phyloP scores from a whole-genome alignment of 2,797 vertebrate genomes.

The Simalia tracyae region DNA sequence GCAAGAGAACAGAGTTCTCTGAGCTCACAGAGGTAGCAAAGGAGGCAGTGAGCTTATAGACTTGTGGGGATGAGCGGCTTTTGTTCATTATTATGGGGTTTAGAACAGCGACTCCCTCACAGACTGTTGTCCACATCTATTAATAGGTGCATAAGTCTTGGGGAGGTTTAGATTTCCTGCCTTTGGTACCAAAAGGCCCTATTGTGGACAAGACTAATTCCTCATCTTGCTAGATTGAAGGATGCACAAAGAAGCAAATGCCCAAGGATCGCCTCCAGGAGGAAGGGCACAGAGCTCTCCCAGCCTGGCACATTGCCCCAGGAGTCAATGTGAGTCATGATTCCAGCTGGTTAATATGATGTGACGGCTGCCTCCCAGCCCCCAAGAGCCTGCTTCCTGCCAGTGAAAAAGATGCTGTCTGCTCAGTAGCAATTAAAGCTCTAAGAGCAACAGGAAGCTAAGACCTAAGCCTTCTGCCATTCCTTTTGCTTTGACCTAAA shows the following conservation, averaged over 20 bases:
- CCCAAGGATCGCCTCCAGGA: background rate
- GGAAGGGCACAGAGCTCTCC: background rate
- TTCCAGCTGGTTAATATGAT: slow-evolving; percentile 26
- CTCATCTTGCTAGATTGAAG: background rate
- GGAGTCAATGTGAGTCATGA: slow-evolving; percentile 1
- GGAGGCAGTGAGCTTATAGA: background rate
- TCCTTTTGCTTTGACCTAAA: background rate
- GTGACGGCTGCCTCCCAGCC: slow-evolving; percentile 5
- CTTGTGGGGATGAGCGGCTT: too few relatives aligned
- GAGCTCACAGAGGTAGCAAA: background rate
- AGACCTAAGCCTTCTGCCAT: background rate
- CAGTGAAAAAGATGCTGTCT: slow-evolving; percentile 24
- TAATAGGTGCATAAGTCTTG: background rate
- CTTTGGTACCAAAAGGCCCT: background rate
- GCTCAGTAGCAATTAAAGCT: slow-evolving; percentile 22
- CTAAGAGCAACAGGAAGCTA: background rate
- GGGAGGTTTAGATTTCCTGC: background rate
- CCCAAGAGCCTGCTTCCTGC: slow-evolving; percentile 12
- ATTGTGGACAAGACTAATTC: background rate
- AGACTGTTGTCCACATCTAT: background rate
- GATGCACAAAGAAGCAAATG: background rate
- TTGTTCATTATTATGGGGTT: background rate
- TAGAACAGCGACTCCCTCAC: background rate
- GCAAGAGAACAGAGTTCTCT: background rate
- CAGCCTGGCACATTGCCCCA: background rate